Conservation (phyloP, 2,797 vertebrate genomes). For the Thamnophis elegans region DNA sequence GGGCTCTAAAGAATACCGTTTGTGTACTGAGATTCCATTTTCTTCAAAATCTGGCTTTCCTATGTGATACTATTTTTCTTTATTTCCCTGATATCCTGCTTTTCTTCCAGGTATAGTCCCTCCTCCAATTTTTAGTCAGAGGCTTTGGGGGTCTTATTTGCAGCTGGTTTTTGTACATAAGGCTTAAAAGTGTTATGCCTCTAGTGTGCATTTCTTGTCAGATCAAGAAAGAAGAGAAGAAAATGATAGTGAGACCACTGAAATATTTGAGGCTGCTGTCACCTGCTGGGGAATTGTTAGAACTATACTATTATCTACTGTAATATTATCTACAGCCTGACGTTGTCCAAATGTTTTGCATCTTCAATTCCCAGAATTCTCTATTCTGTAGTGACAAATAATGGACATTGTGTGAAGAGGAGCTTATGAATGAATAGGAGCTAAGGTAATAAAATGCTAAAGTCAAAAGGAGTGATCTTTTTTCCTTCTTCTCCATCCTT, state of each 20-base stretch:
- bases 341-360: background rate
- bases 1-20: background rate
- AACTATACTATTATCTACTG: background rate
- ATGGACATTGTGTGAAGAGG: background rate
- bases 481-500: background rate
- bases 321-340: background rate
- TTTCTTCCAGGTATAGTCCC: background rate
- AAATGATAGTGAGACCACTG: background rate
- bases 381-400: background rate
- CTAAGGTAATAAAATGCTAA: background rate
- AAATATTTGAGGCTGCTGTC: conserved; percentile 10
- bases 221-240: background rate
- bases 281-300: conserved; percentile 4
- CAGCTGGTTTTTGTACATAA: background rate
- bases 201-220: background rate
- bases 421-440: background rate
- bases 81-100: background rate
- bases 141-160: background rate
- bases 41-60: background rate
- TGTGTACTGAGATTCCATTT: background rate
- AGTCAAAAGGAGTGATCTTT: background rate
- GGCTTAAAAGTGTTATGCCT: background rate
- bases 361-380: background rate
- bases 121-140: background rate
- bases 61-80: background rate